Base-by-base conservation (phyloP, 2,888 invertebrate genomes). In the Meiosimyza platycephala region DNA sequence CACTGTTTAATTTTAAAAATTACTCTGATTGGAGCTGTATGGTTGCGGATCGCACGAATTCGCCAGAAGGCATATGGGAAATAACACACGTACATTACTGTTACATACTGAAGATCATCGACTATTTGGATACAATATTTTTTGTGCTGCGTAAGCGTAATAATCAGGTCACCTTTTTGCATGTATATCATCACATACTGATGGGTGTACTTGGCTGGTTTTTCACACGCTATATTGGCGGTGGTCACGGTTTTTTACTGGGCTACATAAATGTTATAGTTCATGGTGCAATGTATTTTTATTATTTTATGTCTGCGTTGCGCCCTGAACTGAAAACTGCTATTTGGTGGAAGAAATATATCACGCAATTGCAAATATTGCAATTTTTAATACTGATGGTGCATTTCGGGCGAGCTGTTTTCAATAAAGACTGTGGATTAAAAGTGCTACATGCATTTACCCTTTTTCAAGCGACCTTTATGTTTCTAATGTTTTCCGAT, bases 231-330 rank as follows among this genome's bases (percentile, higher is more conserved):
- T 93, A 90, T 79, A 79, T 90, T 0, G 88, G 91, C 78, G 91
- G 93, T 76, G 94, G 94, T 0, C 92, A 93, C 80, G 90, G 90
- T 0, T 88, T 90, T 6, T 87, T 90, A 74, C 86, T 93, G 40
- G 93, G 93, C 0, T 82, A 91, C 1, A 83, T 94, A 28, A 96
- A 96, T 83, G 89, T 90, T 0, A 90, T 93, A 74, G 93, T 96
- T 0, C 96, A 96, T 81, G 84, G 90, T 1, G 84, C 95, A 47
- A 96, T 96, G 95, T 96, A 96, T 82, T 88, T 89, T 0, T 94
- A 96, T 84, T 96, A 96, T 83, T 89, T 94, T 12, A 81, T 94
- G 71, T 90, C 94, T 0, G 93, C 93, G 0, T 87, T 92, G 71
- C 89, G 92, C 66, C 93, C 93, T 0, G 89, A 90, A 64, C 89